These are phyloP conservation scores for Sebastes paucispinis DNA, from an alignment of 2,797 vertebrate genomes.

Conservation along the genomic window DNA sequence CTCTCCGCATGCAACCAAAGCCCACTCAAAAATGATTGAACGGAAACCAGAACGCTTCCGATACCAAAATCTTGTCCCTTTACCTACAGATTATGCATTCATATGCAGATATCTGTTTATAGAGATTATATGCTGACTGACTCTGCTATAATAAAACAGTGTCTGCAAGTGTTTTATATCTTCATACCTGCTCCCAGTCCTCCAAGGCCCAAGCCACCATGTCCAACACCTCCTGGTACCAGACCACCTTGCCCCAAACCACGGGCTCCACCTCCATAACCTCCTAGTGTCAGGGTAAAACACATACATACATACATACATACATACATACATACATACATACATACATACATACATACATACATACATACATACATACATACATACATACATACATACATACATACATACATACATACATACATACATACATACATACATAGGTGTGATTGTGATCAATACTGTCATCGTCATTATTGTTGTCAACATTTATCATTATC, in stretches of 20 bases:
- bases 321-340: neutral
- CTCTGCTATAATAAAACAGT: neutral
- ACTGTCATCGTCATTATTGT: neutral
- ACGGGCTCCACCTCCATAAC: constrained; percentile 65
- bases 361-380: no score
- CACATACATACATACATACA: neutral
- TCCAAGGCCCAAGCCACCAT: constrained; percentile 63
- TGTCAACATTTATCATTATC: neutral
- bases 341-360: no score
- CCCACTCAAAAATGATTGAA: neutral
- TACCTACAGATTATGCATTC: neutral
- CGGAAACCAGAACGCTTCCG: neutral
- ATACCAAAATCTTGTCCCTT: neutral
- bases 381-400: neutral
- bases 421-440: neutral
- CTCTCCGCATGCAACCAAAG: neutral
- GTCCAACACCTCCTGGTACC: constrained; percentile 67
- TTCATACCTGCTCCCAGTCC: constrained; percentile 74
- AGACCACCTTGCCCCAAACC: constrained; percentile 64
- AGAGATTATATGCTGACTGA: neutral
- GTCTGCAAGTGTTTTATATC: neutral
- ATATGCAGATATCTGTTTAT: neutral
- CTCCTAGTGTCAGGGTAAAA: constrained; percentile 47
- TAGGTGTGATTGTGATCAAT: neutral
- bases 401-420: constrained; percentile 5